These are phyloP conservation scores for Chalcis sispes DNA, from an alignment of 2,888 invertebrate species.

Conservation along the genomic window DNA sequence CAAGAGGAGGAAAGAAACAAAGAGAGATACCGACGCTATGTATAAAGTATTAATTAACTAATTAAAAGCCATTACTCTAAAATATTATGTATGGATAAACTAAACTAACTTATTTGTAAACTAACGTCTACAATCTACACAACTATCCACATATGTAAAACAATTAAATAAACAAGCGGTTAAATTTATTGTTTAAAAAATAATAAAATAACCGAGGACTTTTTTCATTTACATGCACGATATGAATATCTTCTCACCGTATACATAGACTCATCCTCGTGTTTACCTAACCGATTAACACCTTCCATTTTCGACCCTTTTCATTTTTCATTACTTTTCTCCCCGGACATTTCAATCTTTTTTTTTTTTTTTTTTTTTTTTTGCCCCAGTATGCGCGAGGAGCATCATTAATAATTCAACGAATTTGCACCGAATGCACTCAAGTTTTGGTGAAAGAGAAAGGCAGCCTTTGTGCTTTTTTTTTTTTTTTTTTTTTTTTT, in stretches of 20 bases:
- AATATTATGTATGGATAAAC: slow-evolving; percentile 69
- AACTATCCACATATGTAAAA: slow-evolving; percentile 74
- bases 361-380: too few relatives aligned
- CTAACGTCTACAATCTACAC: slow-evolving; percentile 74
- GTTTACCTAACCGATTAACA: background rate
- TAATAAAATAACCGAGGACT: slow-evolving; percentile 63
- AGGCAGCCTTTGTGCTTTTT: too few relatives aligned
- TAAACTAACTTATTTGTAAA: slow-evolving; percentile 74
- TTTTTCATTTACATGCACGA: slow-evolving; percentile 7
- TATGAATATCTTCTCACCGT: slow-evolving; percentile 9
- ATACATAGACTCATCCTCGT: too few relatives aligned
- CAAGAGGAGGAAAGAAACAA: slow-evolving; percentile 48
- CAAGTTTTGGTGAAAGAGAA: slow-evolving; percentile 4
- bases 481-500: too few relatives aligned
- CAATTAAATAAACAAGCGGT: slow-evolving; percentile 74
- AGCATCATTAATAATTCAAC: slow-evolving; percentile 35
- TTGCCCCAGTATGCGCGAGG: slow-evolving; percentile 12
- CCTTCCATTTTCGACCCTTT: background rate
- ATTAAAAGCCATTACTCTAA: slow-evolving; percentile 72
- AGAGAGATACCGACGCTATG: slow-evolving; percentile 62
- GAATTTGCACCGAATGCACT: slow-evolving; percentile 24
- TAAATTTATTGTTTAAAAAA: slow-evolving; percentile 76
- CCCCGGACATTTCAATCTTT: background rate
- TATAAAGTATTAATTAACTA: slow-evolving; percentile 73
- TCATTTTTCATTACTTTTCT: too few relatives aligned